A percentile compares a stretch with the other conserved stretches of the same genome.
Evolutionary conservation across 2,888 invertebrate genomes (phyloP).

Genomic region (Podotricha telesiphe): DNA sequence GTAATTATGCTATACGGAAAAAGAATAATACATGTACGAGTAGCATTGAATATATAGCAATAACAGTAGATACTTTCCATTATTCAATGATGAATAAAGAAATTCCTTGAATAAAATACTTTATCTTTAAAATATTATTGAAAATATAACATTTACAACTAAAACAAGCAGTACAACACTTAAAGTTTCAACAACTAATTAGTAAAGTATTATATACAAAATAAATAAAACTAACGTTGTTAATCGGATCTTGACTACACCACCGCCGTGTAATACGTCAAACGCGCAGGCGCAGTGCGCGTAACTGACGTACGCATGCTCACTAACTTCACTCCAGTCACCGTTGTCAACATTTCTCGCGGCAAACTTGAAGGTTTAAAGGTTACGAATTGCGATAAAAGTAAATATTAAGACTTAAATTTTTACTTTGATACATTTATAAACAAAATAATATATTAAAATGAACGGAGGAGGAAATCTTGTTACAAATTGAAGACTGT

Average conservation of each 20-base stretch:
- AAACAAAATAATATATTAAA: neutral
- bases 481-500: neutral
- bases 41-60: slow-evolving; percentile 21
- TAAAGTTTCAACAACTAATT: slow-evolving; percentile 41
- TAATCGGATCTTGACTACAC: slow-evolving; percentile 82
- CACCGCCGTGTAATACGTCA: slow-evolving; percentile 82
- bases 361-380: slow-evolving; percentile 40
- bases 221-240: slow-evolving; percentile 79
- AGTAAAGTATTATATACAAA: slow-evolving; percentile 48
- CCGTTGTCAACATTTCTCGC: slow-evolving; percentile 51
- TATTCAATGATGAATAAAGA: slow-evolving; percentile 43
- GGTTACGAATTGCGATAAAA: neutral
- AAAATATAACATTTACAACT: slow-evolving; percentile 44
- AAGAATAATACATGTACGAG: neutral
- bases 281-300: slow-evolving; percentile 82
- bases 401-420: neutral
- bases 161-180: slow-evolving; percentile 64
- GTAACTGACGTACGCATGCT: slow-evolving; percentile 79
- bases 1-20: slow-evolving; percentile 18
- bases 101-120: slow-evolving; percentile 22
- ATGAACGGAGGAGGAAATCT: neutral
- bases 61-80: slow-evolving; percentile 52
- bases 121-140: slow-evolving; percentile 43
- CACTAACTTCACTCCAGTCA: slow-evolving; percentile 68
- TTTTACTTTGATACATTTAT: neutral